Evolutionary conservation across 1,140 invertebrate species (phyloP).

Genomic region (Metopolophium dirhodum): DNA sequence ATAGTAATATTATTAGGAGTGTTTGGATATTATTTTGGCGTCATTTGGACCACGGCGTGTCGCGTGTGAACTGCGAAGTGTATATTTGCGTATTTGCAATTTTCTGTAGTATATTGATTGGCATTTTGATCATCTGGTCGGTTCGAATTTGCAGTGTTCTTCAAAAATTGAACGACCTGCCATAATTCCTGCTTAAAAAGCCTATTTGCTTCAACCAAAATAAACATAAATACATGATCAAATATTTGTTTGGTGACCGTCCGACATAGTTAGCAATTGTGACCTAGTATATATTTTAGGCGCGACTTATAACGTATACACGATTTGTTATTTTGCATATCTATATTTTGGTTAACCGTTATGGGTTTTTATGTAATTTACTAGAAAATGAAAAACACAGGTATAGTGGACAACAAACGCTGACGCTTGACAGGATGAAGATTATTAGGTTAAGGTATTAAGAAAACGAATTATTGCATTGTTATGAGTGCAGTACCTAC

Average conservation of each 20-base stretch:
- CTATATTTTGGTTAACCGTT: neutral
- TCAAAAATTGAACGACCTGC: neutral
- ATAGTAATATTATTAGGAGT: no score
- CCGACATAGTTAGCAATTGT: neutral
- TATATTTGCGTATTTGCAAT: no score
- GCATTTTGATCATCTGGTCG: no score
- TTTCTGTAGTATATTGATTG: no score
- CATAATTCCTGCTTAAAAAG: neutral
- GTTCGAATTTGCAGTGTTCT: neutral
- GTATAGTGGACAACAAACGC: neutral
- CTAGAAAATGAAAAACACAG: neutral
- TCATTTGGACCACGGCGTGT: no score
- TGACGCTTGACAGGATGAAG: neutral
- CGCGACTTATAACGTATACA: neutral
- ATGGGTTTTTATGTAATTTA: neutral
- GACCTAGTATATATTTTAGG: neutral
- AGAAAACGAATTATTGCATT: constrained; percentile 9
- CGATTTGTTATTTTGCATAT: neutral
- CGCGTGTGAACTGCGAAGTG: no score
- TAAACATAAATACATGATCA: neutral
- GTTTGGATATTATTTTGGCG: no score
- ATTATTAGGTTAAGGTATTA: constrained; percentile 5
- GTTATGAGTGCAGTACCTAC: neutral
- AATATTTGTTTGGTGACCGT: neutral
- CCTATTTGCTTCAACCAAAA: neutral